phyloP scores from a whole-genome alignment of 2,888 invertebrate genomes.

The Ceriagrion tenellum region DNA sequence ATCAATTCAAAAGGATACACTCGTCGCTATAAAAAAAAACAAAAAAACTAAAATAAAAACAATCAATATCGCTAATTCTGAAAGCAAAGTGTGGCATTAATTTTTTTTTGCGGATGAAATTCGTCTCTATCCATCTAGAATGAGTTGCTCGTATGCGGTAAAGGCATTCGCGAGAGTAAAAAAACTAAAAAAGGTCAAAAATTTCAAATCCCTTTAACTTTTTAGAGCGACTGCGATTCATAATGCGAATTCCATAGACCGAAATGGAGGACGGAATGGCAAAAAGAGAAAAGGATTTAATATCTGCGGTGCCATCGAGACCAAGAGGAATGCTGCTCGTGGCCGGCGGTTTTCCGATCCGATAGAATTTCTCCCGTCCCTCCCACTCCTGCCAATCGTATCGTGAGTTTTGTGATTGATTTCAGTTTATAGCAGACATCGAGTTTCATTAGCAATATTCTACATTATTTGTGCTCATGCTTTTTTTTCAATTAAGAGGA shows the following conservation, averaged over 20 bases:
- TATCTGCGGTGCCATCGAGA: not conserved
- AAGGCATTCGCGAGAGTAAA: not conserved
- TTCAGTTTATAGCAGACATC: not conserved
- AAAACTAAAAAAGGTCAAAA: too few relatives aligned
- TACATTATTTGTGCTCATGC: too few relatives aligned
- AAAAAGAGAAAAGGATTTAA: not conserved
- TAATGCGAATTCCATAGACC: not conserved
- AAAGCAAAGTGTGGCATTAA: not conserved
- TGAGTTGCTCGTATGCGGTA: not conserved
- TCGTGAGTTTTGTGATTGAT: not conserved
- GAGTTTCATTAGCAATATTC: not conserved
- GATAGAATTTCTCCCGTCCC: not conserved
- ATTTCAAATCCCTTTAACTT: too few relatives aligned
- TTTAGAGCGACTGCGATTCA: not conserved
- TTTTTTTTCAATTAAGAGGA: too few relatives aligned
- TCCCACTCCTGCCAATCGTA: not conserved
- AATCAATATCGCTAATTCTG: not conserved
- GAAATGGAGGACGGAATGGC: not conserved
- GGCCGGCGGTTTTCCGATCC: not conserved
- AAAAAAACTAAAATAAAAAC: not conserved
- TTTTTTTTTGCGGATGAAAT: not conserved
- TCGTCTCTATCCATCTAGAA: not conserved
- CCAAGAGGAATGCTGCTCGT: not conserved
- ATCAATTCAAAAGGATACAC: not conserved
- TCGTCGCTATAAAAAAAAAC: not conserved